A percentile compares a stretch with the other conserved stretches of the same genome.
Evolutionary conservation across 2,113 vertebrate species (phyloP).

Genomic region (Petrocephalus zakoni): DNA sequence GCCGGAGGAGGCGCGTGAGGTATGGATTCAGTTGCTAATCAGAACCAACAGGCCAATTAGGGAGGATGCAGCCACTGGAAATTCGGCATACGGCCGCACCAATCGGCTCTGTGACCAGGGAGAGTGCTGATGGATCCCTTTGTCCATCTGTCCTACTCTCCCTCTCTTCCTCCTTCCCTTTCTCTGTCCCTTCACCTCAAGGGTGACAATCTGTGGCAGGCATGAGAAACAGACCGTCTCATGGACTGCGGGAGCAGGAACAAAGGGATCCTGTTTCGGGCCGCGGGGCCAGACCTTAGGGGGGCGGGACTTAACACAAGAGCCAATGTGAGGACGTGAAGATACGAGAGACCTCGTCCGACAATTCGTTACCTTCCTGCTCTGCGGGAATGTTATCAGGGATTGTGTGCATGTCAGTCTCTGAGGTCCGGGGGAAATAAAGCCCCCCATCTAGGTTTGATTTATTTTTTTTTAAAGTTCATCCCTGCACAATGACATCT

Average conservation of each 20-base stretch:
- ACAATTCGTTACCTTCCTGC: too few species aligned
- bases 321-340: too few species aligned
- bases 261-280: background rate
- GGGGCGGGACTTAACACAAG: background rate
- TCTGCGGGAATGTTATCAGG: too few species aligned
- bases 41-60: conserved; percentile 22
- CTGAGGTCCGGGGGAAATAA: too few species aligned
- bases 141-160: background rate
- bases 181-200: background rate
- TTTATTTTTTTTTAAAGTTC: too few species aligned
- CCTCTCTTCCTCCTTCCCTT: background rate
- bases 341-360: too few species aligned
- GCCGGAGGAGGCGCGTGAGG: background rate
- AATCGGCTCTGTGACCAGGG: too few species aligned
- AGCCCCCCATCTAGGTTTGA: too few species aligned
- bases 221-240: background rate
- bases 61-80: background rate
- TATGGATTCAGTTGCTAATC: conserved; percentile 15
- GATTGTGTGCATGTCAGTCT: too few species aligned
- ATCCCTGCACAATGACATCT: background rate
- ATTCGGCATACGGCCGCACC: background rate
- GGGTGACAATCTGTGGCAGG: background rate
- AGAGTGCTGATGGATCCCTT: too few species aligned
- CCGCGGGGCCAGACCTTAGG: background rate
- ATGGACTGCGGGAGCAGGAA: background rate